phyloP scores from a whole-genome alignment of 2,113 vertebrate species.

The Elephas maximus region DNA sequence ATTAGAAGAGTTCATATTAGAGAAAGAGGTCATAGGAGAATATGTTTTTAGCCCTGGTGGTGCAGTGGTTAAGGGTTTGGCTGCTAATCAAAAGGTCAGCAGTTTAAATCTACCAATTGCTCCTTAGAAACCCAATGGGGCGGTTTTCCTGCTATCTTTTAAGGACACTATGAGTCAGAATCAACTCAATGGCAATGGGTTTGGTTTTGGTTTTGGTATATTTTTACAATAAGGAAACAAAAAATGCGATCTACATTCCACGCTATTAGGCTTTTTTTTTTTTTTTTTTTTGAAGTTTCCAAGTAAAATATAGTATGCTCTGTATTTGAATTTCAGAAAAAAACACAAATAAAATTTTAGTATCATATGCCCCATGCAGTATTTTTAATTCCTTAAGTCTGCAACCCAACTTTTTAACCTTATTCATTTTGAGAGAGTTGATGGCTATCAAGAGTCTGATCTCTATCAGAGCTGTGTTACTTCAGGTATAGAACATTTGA shows the following conservation, averaged over 20 bases:
- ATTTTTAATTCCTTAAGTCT: background rate
- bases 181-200: too few species aligned
- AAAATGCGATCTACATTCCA: background rate
- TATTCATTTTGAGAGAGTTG: background rate
- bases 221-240: constrained; percentile 18
- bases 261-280: background rate
- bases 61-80: too few species aligned
- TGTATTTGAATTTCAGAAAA: background rate
- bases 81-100: too few species aligned
- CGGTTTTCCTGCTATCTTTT: too few species aligned
- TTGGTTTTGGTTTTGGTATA: background rate
- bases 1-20: background rate
- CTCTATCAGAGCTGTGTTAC: background rate
- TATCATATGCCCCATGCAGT: background rate
- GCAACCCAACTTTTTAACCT: background rate
- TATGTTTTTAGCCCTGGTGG: background rate
- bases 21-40: constrained; percentile 4
- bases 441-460: background rate
- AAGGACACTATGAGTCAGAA: too few species aligned
- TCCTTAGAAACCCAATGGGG: too few species aligned
- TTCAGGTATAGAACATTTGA: background rate
- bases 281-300: background rate
- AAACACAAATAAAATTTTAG: background rate
- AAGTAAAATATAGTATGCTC: background rate
- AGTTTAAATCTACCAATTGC: too few species aligned